Evolutionary conservation across 2,113 vertebrate genomes (phyloP), one percentile per base, ranked within the genome.

Genomic region (Numenius arquata): DNA sequence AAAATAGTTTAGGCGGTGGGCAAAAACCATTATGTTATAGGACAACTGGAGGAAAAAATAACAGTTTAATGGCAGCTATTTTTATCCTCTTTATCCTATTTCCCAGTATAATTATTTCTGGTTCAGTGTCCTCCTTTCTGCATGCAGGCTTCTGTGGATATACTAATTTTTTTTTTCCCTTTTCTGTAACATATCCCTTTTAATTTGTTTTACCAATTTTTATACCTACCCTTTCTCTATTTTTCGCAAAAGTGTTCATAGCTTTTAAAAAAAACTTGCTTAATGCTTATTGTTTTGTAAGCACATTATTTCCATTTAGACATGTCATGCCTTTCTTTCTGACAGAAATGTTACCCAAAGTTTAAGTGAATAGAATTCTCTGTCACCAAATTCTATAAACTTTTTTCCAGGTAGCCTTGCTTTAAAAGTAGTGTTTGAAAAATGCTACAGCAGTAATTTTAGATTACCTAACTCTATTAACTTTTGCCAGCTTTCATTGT

Each of bases 51-150:
- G 73, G 53, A 75, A 94, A 59, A 97, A 96, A 84, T 90, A 97
- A 92, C 83, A 23, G 53, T 96, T 90, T 92, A 94, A 96, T 88
- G 88, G 75, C 56, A 92, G 90, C 80, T 95, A 96, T 97, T 96
- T 96, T 96, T 97, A 92, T 95, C 92, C 52, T 93, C 86, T 93
- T 94, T 92, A 96, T 97, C 95, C 92, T 90, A 96, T 96, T 96
- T 97, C 90, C 80, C 53, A 89, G 86, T 91, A 66, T 89, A 97
- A 97, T 96, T 96, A 96, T 96, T 97, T 95, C 65, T 97, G 86
- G 86, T 94, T 95, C 88, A 62, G 84, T 93, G 95, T 96, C 94
- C 94, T 94, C 90, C 88, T 96, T 96, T 96, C 94, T 87, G 66
- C 73, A 68, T 68, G 40, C 86, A 17, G 27, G 80, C 80, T 91